Base-by-base conservation (phyloP, 2,888 invertebrate genomes). In the Hirtodrosophila duncani region DNA sequence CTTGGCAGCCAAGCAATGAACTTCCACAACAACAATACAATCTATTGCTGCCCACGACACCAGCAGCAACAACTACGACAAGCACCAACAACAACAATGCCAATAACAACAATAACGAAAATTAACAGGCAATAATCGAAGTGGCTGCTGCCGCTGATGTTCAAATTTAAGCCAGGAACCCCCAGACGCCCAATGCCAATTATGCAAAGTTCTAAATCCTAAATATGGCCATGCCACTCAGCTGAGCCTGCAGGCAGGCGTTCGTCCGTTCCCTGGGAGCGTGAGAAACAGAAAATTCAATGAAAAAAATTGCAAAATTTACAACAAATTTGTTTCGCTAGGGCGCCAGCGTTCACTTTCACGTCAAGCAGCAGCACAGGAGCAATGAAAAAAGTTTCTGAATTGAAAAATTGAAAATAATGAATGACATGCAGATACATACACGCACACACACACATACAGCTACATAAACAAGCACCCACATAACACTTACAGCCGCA, bases 391-490 rank as follows among this genome's bases (percentile, higher is more conserved):
- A 80, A 68, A 63, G 63, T 69, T 67, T 68, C 10, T 67, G 74
- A 69, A 77, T 80, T 72, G 74, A 67, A 77, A 75, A 79, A 77
- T 72, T 63, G 74, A 80, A 69, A 63, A 69, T 80, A 77, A 77
- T 80, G 81, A 69, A 69, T 67, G 78, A 57, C 49, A 69, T 37
- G 56, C 51, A 52, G 37, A 61, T 46, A 44, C 39, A 30, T 29
- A 37, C 23, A n/a, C 34, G 41, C 41, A 50, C 20, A 37, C 11
- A 52, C 36, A 36, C 18, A 14, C 21, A 31, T 23, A 23, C 10
- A 30, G 11, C 26, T 5, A 36, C 4, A 46, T n/a, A 29, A 7
- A 23, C 17, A 55, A 18, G 30, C 17, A 44, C 24, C 6, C 48
- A 39, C 30, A 44, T 6, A 9, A 2, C 14, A 9, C 14, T 56